Percentiles rank a stretch among this genome's conserved stretches.
phyloP scores from a whole-genome alignment of 2,888 invertebrate species.

The Caenorhabditis uteleia region DNA sequence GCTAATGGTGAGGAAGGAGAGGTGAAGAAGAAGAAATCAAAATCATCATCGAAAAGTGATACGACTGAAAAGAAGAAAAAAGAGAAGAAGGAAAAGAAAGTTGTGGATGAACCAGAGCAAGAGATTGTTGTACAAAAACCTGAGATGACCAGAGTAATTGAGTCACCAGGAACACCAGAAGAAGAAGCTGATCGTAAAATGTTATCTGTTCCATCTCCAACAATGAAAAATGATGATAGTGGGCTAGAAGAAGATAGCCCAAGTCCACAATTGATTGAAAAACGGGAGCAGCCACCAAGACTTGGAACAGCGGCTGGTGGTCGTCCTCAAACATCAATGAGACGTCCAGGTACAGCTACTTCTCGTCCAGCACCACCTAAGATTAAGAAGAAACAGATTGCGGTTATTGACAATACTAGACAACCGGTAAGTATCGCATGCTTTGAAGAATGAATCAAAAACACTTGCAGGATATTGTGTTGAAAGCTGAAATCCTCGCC shows the following conservation, averaged over 20 bases:
- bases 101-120: conserved; percentile 11
- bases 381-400: conserved; percentile 62
- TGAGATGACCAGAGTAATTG: conserved; percentile 31
- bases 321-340: conserved; percentile 50
- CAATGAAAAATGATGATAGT: conserved; percentile 19
- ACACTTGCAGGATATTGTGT: conserved; percentile 17
- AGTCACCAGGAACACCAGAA: conserved; percentile 12
- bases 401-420: conserved; percentile 28
- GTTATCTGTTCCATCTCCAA: neutral
- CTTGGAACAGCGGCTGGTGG: conserved; percentile 18
- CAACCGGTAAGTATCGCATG: conserved; percentile 6
- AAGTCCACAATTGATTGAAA: conserved; percentile 17
- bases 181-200: conserved; percentile 2
- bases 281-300: conserved; percentile 8
- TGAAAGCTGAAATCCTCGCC: conserved; percentile 33
- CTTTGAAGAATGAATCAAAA: neutral
- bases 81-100: conserved; percentile 14
- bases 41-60: conserved; percentile 1
- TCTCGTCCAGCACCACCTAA: conserved; percentile 69
- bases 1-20: neutral
- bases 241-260: conserved; percentile 18
- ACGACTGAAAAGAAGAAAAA: conserved; percentile 1
- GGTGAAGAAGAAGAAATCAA: conserved; percentile 9
- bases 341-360: conserved; percentile 66
- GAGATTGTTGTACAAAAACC: conserved; percentile 9